Percentiles rank a stretch among this genome's conserved stretches.
Evolutionary conservation across 2,888 invertebrate genomes (phyloP).

Genomic region (Laothoe populi): DNA sequence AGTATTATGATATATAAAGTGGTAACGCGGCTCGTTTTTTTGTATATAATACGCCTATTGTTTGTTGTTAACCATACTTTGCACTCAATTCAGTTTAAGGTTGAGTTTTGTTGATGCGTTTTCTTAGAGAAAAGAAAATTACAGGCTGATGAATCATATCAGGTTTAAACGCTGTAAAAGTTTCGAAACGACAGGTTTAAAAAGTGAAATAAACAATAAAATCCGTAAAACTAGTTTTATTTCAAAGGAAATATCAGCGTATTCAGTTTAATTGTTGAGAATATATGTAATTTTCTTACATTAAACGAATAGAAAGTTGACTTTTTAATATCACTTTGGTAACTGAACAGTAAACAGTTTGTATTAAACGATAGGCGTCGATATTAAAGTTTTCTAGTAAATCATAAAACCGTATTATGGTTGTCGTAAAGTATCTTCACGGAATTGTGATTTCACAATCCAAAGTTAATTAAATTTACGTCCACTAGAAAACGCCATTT

Average conservation of each 20-base stretch:
- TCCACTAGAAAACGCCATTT: slow-evolving; percentile 7
- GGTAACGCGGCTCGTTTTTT: slow-evolving; percentile 59
- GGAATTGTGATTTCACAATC: slow-evolving; percentile 21
- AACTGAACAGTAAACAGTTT: slow-evolving; percentile 3
- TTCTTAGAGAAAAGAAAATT: neutral
- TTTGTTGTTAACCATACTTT: slow-evolving; percentile 72
- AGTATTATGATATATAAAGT: slow-evolving; percentile 60
- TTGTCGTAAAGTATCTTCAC: slow-evolving; percentile 6
- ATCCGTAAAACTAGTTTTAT: neutral
- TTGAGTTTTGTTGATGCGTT: slow-evolving; percentile 41
- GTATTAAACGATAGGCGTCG: slow-evolving; percentile 1
- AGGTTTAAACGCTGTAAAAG: no score
- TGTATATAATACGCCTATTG: slow-evolving; percentile 76
- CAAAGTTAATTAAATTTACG: slow-evolving; percentile 6
- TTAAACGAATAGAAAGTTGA: slow-evolving; percentile 8
- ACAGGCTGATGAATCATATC: no score
- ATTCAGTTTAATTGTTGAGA: no score
- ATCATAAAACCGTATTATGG: slow-evolving; percentile 20
- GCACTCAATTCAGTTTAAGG: slow-evolving; percentile 53
- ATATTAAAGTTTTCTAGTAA: slow-evolving; percentile 12
- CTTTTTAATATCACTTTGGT: neutral
- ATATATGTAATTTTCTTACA: neutral
- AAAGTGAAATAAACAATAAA: no score
- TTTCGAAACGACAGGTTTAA: no score
- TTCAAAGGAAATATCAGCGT: neutral